Conservation (phyloP, 2,888 invertebrate genomes). For the Drosophila prolongata region DNA sequence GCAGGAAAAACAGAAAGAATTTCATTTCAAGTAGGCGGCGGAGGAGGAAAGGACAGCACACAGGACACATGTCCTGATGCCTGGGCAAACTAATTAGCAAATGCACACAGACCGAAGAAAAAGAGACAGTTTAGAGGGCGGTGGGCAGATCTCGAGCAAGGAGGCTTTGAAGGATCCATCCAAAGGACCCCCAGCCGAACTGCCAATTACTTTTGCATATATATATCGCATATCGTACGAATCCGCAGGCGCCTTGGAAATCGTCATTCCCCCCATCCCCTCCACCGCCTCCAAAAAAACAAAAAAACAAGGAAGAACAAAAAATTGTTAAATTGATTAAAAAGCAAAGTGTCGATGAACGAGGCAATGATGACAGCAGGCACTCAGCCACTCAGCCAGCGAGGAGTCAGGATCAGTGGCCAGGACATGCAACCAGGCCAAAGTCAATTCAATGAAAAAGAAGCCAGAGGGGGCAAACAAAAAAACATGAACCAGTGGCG, state of each 20-base stretch:
- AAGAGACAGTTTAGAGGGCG: not conserved
- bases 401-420: slow-evolving; percentile 36
- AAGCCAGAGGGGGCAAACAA: slow-evolving; percentile 9
- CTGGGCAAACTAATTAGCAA: slow-evolving; percentile 77
- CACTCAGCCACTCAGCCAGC: slow-evolving; percentile 29
- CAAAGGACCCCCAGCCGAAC: slow-evolving; percentile 35
- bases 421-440: slow-evolving; percentile 47
- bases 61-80: slow-evolving; percentile 37
- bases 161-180: slow-evolving; percentile 22
- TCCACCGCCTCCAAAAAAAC: no score
- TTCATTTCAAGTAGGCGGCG: slow-evolving; percentile 22
- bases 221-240: not conserved
- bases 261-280: not conserved
- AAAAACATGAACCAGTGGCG: slow-evolving; percentile 9
- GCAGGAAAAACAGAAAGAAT: slow-evolving; percentile 8
- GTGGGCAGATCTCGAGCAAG: not conserved
- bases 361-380: slow-evolving; percentile 78
- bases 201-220: slow-evolving; percentile 54
- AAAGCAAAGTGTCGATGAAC: slow-evolving; percentile 81
- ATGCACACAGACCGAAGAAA: slow-evolving; percentile 49
- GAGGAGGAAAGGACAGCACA: slow-evolving; percentile 1
- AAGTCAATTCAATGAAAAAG: slow-evolving; percentile 54
- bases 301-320: slow-evolving; percentile 38
- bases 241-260: slow-evolving; percentile 18
- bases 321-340: slow-evolving; percentile 81